Percentiles rank a stretch among this genome's conserved stretches.
phyloP scores from a whole-genome alignment of 2,113 vertebrate species.

The Halcyon senegalensis region DNA sequence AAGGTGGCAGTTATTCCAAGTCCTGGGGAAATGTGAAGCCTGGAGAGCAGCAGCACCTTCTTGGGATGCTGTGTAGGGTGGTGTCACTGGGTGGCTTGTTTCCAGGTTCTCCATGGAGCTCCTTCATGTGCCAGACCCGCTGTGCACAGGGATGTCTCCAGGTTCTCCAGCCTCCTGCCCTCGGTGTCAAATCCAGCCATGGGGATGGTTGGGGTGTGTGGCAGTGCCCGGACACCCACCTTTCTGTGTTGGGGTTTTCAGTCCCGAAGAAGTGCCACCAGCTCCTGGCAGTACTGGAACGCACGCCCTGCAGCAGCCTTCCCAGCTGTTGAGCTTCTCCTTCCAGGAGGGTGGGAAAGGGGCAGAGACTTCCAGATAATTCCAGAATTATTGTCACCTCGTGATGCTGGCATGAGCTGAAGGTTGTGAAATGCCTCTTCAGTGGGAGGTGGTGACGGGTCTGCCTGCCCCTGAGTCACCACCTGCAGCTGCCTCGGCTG shows the following conservation, averaged over 20 bases:
- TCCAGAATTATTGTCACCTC: not conserved
- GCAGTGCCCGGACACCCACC: rapidly evolving
- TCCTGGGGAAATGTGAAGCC: not conserved
- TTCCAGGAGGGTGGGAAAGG: not conserved
- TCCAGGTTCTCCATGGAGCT: not conserved
- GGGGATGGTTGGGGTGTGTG: rapidly evolving
- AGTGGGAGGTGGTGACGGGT: not conserved
- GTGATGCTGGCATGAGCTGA: rapidly evolving
- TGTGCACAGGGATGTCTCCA: not conserved
- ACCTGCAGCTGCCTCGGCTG: no score
- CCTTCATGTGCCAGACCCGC: rapidly evolving
- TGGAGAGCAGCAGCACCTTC: not conserved
- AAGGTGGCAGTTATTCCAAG: not conserved
- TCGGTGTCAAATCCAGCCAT: not conserved
- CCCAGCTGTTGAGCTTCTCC: not conserved
- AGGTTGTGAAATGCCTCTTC: not conserved
- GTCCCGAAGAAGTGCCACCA: not conserved
- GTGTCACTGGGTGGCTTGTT: not conserved
- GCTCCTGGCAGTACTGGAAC: not conserved
- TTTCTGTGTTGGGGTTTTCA: rapidly evolving
- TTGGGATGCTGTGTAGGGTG: not conserved
- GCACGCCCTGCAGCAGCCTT: not conserved
- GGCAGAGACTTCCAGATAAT: not conserved
- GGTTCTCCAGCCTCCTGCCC: not conserved
- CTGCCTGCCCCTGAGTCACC: not conserved